Percentiles rank a stretch among this genome's conserved stretches.
These are phyloP conservation scores for Aromia moschata DNA, from an alignment of 2,888 invertebrate species.

Conservation along the genomic window DNA sequence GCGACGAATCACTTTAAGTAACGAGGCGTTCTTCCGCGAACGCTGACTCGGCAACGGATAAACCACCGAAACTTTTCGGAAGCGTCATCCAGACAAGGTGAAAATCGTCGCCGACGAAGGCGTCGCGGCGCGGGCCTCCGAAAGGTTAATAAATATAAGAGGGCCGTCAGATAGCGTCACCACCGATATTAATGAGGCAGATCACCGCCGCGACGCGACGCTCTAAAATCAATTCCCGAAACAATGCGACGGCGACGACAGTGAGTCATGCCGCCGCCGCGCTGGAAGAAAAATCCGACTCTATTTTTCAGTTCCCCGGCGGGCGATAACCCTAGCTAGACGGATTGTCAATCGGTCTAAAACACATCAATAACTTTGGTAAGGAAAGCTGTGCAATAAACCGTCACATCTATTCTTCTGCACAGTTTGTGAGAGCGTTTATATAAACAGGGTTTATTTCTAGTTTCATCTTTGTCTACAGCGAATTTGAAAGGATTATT, in stretches of 20 bases:
- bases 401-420: too few relatives aligned
- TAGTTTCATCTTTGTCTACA: too few relatives aligned
- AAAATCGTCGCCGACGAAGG: too few relatives aligned
- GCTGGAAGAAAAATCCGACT: not conserved
- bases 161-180: not conserved
- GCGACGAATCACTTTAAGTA: too few relatives aligned
- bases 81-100: too few relatives aligned
- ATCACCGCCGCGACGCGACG: not conserved
- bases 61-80: too few relatives aligned
- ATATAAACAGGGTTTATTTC: too few relatives aligned
- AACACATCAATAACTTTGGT: not conserved
- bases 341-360: not conserved
- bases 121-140: too few relatives aligned
- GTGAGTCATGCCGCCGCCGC: not conserved
- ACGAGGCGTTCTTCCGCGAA: too few relatives aligned
- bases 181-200: constrained; percentile 2
- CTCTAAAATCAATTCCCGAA: constrained; percentile 5
- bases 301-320: constrained; percentile 2
- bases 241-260: not conserved
- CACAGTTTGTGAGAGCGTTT: too few relatives aligned
- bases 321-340: not conserved
- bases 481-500: too few relatives aligned
- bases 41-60: too few relatives aligned
- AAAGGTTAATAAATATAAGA: not conserved
- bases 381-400: not conserved